A percentile compares a stretch with the other conserved stretches of the same genome.
These are phyloP conservation scores for Sternarchorhynchus goeldii DNA, from an alignment of 2,797 vertebrate genomes.

Conservation along the genomic window DNA sequence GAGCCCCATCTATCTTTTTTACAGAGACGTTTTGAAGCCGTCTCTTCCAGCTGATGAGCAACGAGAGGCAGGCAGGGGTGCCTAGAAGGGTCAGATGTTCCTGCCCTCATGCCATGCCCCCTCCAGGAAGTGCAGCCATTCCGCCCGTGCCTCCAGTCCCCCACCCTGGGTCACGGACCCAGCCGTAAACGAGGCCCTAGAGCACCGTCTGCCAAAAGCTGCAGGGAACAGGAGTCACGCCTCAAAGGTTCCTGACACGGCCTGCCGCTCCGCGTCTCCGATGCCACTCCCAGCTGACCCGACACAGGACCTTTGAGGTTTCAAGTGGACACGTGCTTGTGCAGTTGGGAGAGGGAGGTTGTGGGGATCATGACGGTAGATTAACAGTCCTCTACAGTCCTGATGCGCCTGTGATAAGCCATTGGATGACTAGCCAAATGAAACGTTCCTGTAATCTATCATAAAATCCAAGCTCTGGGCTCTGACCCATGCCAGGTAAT, in stretches of 20 bases:
- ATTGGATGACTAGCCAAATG: slow-evolving; percentile 88
- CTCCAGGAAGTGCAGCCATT: slow-evolving; percentile 42
- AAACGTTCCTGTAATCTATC: slow-evolving; percentile 95
- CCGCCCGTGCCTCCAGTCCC: not conserved
- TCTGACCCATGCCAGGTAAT: slow-evolving; percentile 94
- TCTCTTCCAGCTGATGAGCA: slow-evolving; percentile 76
- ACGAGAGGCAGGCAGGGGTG: slow-evolving; percentile 62
- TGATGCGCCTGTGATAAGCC: slow-evolving; percentile 63
- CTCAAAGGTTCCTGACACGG: slow-evolving; percentile 79
- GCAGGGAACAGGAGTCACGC: slow-evolving; percentile 81
- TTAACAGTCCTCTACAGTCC: slow-evolving; percentile 59
- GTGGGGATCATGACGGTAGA: slow-evolving; percentile 31
- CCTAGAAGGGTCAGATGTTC: slow-evolving; percentile 77
- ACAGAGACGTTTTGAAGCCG: slow-evolving; percentile 54
- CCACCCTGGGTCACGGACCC: slow-evolving; percentile 30
- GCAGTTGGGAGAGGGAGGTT: slow-evolving; percentile 33
- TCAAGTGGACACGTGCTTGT: slow-evolving; percentile 46
- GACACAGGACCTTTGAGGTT: slow-evolving; percentile 81
- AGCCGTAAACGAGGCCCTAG: slow-evolving; percentile 39
- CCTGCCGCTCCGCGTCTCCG: slow-evolving; percentile 77
- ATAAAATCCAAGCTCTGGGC: slow-evolving; percentile 93
- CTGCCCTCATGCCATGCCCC: slow-evolving; percentile 63
- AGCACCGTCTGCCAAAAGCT: slow-evolving; percentile 49
- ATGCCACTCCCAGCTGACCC: slow-evolving; percentile 92
- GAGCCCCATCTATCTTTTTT: slow-evolving; percentile 8